Percentiles rank a stretch among this genome's conserved stretches.
These are phyloP conservation scores for Cygnus atratus DNA, from an alignment of 2,113 vertebrate species.

Conservation along the genomic window DNA sequence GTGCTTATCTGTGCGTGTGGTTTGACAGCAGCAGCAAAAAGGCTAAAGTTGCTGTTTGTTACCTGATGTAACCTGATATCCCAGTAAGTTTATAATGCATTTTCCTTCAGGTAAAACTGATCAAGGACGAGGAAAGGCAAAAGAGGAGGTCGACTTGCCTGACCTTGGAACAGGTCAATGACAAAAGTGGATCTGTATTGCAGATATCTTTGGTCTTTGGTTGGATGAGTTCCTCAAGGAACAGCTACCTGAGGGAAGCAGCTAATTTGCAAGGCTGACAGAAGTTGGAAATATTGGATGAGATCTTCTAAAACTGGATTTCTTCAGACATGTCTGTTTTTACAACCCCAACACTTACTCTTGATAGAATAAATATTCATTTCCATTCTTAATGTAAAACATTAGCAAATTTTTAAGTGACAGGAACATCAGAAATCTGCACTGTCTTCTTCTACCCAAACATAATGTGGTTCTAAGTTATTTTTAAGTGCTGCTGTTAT, in stretches of 20 bases:
- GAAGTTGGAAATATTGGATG: background rate
- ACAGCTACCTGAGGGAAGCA: background rate
- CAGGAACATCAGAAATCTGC: background rate
- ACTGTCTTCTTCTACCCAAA: background rate
- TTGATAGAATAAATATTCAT: background rate
- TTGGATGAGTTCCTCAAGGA: background rate
- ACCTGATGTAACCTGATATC: too few species aligned
- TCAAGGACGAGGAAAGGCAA: background rate
- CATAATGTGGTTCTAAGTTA: rapidly evolving
- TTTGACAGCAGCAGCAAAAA: background rate
- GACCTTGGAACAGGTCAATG: background rate
- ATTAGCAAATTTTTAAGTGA: background rate
- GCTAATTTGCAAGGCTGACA: background rate
- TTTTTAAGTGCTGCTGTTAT: background rate
- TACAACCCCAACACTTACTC: background rate
- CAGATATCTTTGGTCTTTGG: background rate
- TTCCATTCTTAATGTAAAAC: background rate
- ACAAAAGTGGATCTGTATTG: background rate
- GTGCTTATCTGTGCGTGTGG: background rate
- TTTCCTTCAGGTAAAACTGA: background rate
- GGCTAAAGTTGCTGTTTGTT: background rate
- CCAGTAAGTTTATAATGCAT: rapidly evolving
- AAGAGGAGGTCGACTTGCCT: background rate
- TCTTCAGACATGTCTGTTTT: background rate
- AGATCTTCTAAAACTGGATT: background rate